These are phyloP conservation scores for Elephantulus edwardii DNA, from an alignment of 2,113 vertebrate species.

Conservation along the genomic window DNA sequence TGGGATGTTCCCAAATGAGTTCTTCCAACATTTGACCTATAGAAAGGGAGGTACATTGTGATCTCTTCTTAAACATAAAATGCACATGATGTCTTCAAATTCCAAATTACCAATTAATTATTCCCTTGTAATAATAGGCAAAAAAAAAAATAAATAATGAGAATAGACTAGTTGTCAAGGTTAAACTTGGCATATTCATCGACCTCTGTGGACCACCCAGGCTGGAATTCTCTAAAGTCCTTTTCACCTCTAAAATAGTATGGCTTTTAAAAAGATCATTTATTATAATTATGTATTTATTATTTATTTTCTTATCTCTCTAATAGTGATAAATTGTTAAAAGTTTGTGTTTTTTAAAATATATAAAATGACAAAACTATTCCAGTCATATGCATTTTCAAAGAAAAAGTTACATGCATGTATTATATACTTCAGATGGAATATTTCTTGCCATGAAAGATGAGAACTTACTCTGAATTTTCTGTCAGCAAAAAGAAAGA, in stretches of 20 bases:
- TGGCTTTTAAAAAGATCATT: neutral
- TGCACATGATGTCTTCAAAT: neutral
- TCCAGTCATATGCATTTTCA: neutral
- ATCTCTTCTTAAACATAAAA: neutral
- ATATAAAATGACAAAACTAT: neutral
- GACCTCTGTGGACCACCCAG: rapidly evolving
- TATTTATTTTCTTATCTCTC: no score
- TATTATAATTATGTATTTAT: no score
- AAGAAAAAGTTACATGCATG: neutral
- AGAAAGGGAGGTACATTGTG: neutral
- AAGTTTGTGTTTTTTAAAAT: neutral
- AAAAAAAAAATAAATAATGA: neutral
- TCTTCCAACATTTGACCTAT: neutral
- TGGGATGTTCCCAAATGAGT: neutral
- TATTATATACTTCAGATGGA: neutral
- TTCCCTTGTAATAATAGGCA: neutral
- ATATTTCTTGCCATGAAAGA: neutral
- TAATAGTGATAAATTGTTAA: neutral
- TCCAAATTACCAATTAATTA: neutral
- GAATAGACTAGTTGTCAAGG: no score
- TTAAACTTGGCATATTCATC: rapidly evolving
- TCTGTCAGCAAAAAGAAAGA: neutral
- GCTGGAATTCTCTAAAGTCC: neutral
- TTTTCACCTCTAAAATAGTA: neutral
- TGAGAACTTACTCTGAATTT: constrained; percentile 9